These are phyloP conservation scores for Diadema setosum DNA, from an alignment of 35 echinoderm and acorn worm species.

Conservation along the genomic window DNA sequence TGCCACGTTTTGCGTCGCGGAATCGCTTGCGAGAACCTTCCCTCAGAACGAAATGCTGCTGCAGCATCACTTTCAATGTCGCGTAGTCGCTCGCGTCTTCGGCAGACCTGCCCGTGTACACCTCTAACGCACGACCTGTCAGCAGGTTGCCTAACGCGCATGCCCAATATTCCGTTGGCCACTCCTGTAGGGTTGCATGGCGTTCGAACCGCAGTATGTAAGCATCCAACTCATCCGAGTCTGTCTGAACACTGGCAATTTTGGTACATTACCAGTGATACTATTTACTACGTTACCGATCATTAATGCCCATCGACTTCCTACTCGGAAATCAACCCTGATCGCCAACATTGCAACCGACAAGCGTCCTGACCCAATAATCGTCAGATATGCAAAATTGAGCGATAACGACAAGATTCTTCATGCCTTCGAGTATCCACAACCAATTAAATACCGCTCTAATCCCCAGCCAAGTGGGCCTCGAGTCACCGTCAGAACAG, in stretches of 20 bases:
- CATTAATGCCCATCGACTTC: too few species aligned
- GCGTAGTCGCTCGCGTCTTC: slow-evolving; percentile 43
- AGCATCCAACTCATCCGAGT: too few species aligned
- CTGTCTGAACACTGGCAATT: slow-evolving; percentile 6
- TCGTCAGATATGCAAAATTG: too few species aligned
- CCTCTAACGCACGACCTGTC: slow-evolving; percentile 56
- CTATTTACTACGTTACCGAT: background rate
- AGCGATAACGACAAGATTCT: too few species aligned
- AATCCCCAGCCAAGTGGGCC: too few species aligned
- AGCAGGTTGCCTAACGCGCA: slow-evolving; percentile 28
- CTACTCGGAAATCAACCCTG: too few species aligned
- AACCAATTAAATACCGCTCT: too few species aligned
- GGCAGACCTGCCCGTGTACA: slow-evolving; percentile 41
- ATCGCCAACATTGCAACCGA: too few species aligned
- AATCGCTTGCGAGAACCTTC: slow-evolving; percentile 50
- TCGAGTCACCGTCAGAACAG: too few species aligned
- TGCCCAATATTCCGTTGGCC: slow-evolving; percentile 29
- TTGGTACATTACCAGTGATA: background rate
- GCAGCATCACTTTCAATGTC: slow-evolving; percentile 29
- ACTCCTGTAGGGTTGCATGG: slow-evolving; percentile 5
- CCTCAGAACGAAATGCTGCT: slow-evolving; percentile 31
- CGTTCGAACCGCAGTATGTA: slow-evolving; percentile 26
- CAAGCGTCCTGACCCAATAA: too few species aligned
- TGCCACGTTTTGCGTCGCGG: slow-evolving; percentile 25
- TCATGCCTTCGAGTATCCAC: too few species aligned